A percentile compares a stretch with the other conserved stretches of the same genome.
Evolutionary conservation across 2,797 vertebrate genomes (phyloP).

Genomic region (Epinephelus malabaricus): DNA sequence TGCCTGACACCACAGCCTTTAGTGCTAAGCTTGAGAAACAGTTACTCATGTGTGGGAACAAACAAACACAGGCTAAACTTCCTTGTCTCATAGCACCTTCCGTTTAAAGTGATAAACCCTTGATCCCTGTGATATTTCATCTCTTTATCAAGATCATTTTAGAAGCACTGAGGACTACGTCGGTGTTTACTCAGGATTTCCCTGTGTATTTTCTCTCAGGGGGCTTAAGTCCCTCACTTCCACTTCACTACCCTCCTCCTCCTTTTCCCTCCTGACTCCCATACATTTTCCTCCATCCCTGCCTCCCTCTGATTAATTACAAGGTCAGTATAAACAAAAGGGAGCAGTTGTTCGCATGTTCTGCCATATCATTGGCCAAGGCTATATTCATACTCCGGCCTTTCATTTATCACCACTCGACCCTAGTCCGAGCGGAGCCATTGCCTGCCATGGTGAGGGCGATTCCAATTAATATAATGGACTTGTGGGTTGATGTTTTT

Average conservation of each 20-base stretch:
- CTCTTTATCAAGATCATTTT: slow-evolving; percentile 68
- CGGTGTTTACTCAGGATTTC: slow-evolving; percentile 60
- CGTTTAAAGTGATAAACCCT: slow-evolving; percentile 45
- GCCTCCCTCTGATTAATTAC: slow-evolving; percentile 83
- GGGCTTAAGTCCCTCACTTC: slow-evolving; percentile 58
- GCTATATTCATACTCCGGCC: slow-evolving; percentile 75
- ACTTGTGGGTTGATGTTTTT: slow-evolving; percentile 79
- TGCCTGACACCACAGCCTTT: neutral
- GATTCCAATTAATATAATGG: slow-evolving; percentile 88
- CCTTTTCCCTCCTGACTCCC: slow-evolving; percentile 48
- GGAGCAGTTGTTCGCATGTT: slow-evolving; percentile 80
- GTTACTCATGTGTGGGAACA: slow-evolving; percentile 30
- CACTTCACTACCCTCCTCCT: slow-evolving; percentile 38
- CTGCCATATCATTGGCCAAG: slow-evolving; percentile 74
- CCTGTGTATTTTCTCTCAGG: slow-evolving; percentile 41
- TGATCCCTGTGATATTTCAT: slow-evolving; percentile 60
- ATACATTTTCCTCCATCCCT: slow-evolving; percentile 67
- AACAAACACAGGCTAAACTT: slow-evolving; percentile 37
- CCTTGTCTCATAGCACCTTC: neutral
- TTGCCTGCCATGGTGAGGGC: slow-evolving; percentile 62
- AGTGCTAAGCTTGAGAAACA: slow-evolving; percentile 9
- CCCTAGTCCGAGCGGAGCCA: slow-evolving; percentile 59
- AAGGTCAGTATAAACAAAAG: slow-evolving; percentile 85
- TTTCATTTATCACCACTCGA: slow-evolving; percentile 83
- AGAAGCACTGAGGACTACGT: slow-evolving; percentile 34